Conservation (phyloP, 2,797 vertebrate genomes). For the Chiloscyllium punctatum region DNA sequence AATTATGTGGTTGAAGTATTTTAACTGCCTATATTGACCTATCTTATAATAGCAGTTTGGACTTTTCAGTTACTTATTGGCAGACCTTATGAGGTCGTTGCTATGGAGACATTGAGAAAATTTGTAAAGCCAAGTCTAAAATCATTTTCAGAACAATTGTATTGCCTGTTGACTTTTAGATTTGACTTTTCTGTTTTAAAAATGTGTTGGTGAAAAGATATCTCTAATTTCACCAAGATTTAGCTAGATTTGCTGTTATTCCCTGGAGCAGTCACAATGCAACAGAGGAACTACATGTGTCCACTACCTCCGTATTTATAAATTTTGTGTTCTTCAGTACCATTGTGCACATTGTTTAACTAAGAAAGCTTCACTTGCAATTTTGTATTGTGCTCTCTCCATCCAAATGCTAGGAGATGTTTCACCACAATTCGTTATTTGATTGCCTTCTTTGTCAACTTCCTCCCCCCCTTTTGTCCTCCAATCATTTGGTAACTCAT, state of each 20-base stretch:
- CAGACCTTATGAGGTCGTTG: background rate
- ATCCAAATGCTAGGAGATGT: background rate
- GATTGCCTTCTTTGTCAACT: background rate
- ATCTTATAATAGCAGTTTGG: background rate
- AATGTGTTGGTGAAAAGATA: background rate
- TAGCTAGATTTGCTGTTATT: background rate
- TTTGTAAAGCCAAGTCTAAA: background rate
- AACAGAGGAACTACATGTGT: background rate
- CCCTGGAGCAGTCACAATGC: background rate
- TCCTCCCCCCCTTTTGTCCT: background rate
- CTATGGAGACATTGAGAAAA: background rate
- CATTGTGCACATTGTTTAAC: background rate
- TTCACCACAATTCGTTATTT: background rate
- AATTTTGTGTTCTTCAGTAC: background rate
- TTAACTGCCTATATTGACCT: slow-evolving; percentile 28
- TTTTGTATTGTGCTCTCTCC: background rate
- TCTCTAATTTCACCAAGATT: background rate
- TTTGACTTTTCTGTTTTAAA: background rate
- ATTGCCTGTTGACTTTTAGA: slow-evolving; percentile 16
- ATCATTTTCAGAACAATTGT: background rate
- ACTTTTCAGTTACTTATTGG: slow-evolving; percentile 21
- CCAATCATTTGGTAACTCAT: background rate
- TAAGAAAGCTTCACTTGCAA: background rate
- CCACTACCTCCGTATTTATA: background rate
- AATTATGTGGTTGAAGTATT: slow-evolving; percentile 19